phyloP scores from a whole-genome alignment of 2,113 vertebrate genomes.

The Corvus cornix region DNA sequence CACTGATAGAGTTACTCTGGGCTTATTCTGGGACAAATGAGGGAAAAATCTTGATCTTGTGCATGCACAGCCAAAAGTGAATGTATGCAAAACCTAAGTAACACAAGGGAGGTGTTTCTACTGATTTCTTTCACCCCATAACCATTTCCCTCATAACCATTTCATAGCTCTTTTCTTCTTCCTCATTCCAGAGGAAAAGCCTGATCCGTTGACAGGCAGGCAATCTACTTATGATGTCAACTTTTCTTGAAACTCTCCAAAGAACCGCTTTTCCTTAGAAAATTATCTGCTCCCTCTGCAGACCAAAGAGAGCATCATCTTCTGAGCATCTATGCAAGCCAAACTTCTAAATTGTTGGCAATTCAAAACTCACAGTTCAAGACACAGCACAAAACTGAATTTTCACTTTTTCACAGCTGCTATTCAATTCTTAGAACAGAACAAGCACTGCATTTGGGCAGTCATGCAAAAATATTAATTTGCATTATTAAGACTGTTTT shows the following conservation, averaged over 20 bases:
- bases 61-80: neutral
- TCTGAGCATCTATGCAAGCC: neutral
- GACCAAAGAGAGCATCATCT: slow-evolving; percentile 17
- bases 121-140: neutral
- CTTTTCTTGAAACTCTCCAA: neutral
- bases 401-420: neutral
- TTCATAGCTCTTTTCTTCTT: neutral
- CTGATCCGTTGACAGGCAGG: neutral
- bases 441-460: neutral
- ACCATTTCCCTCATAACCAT: neutral
- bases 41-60: neutral
- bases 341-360: neutral
- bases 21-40: neutral
- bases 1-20: neutral
- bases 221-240: neutral
- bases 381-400: neutral
- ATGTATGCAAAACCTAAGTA: neutral
- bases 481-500: neutral
- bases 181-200: neutral
- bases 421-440: neutral
- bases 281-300: slow-evolving; percentile 41
- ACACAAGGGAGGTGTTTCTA: neutral
- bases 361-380: neutral
- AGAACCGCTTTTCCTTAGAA: neutral
- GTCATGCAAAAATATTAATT: neutral